Base-by-base conservation (phyloP, 2,888 invertebrate species). In the Tenthredo mesomela region DNA sequence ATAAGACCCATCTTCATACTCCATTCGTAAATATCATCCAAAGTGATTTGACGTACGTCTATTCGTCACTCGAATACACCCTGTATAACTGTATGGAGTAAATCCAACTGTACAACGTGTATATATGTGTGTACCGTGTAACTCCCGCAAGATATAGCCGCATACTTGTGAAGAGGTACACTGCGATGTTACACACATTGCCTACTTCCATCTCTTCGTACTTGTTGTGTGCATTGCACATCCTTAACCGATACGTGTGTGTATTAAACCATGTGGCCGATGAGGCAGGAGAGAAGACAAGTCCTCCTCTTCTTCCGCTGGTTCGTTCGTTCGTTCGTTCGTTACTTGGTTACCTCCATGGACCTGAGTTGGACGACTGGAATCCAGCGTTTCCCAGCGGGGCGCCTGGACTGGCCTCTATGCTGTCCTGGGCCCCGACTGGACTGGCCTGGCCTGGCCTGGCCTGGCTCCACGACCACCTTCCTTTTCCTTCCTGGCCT, bases 371-470 rank as follows among this genome's bases (percentile, higher is more conserved):
- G 90, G 89, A 90, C 89, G 89, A 91, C 91, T 90, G 90, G 91
- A 92, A 92, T 92, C 89, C 92, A 91, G 89, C 91, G 89, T 87
- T 89, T 90, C 92, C 84, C 92, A 92, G 92, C 92, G 85, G 92
- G 92, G 89, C 87, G 91, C 89, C 33, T 29, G 80, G 58, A 80
- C 80, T 58, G 37, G 77, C 77, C 77, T 77, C 77, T 77, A 50
- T 77, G 77, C 77, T 47, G 77, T 50, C 77, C 77, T 21, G 77
- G 50, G 77, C 50, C 47, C 77, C 50, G 29, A 29, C 77, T 29
- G 75, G 75, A 25, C 47, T 47, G 2, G 33, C 2, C 29, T 33
- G 29, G 29, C 33, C 75, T 29, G 75, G 75, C 15, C 47, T 47
- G 15, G 29, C 6, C 50, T 29, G 77, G 73, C 71, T 40, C 71